These are phyloP conservation scores for Nanger granti DNA, from an alignment of 2,113 vertebrate genomes.

Conservation along the genomic window DNA sequence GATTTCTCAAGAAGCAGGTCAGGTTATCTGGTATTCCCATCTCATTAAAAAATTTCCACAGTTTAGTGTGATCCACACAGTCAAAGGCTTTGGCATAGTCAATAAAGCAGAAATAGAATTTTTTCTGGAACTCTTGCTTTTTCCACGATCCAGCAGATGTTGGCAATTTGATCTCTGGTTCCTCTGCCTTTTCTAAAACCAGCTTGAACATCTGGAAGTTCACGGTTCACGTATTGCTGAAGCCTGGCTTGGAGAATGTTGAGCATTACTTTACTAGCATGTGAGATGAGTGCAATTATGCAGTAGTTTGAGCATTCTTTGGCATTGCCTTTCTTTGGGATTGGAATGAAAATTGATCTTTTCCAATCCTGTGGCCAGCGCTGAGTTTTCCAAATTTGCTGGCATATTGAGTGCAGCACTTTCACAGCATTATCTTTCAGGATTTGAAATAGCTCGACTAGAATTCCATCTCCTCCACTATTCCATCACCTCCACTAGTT, in stretches of 20 bases:
- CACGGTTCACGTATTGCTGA: background rate
- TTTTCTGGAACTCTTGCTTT: background rate
- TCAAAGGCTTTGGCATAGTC: background rate
- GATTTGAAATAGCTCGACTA: background rate
- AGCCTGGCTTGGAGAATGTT: background rate
- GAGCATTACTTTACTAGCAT: background rate
- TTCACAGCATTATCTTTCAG: background rate
- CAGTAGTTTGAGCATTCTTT: background rate
- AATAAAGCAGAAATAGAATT: background rate
- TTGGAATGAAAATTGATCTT: background rate
- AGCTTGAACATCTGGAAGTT: background rate
- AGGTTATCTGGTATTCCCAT: background rate
- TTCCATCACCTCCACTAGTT: background rate
- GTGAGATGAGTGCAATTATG: background rate
- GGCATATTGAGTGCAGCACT: rapidly evolving
- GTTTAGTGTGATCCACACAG: background rate
- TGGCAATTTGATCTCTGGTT: background rate
- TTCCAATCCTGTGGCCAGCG: background rate
- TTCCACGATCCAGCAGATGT: background rate
- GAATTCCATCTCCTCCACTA: background rate
- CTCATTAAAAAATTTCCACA: background rate
- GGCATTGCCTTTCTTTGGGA: background rate
- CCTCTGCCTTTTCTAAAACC: background rate
- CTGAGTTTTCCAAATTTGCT: background rate
- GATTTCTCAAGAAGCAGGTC: background rate